These are phyloP conservation scores for Nycteola revayana DNA, from an alignment of 2,888 invertebrate genomes.

Conservation along the genomic window DNA sequence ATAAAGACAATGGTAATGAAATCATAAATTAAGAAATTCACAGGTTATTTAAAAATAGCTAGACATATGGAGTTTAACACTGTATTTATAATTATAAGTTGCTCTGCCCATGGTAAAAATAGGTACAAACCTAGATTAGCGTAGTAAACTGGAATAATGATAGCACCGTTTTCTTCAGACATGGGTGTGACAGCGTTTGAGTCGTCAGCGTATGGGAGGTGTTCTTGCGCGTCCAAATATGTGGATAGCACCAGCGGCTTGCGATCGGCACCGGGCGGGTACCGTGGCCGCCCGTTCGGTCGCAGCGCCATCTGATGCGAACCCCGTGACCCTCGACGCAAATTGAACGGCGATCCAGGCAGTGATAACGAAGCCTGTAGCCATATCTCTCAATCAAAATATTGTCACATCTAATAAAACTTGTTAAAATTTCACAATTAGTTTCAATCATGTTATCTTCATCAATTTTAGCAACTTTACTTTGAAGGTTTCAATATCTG, in stretches of 20 bases:
- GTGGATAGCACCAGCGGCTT: slow-evolving; percentile 97
- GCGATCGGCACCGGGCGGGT: slow-evolving; percentile 92
- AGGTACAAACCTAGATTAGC: slow-evolving; percentile 87
- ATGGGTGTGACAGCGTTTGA: slow-evolving; percentile 98
- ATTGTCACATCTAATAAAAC: slow-evolving; percentile 16
- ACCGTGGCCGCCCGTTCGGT: slow-evolving; percentile 89
- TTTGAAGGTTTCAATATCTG: no score
- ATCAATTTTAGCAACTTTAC: no score
- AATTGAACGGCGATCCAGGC: slow-evolving; percentile 97
- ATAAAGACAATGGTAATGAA: no score
- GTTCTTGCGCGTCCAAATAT: slow-evolving; percentile 96
- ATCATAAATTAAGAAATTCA: no score
- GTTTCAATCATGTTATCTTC: no score
- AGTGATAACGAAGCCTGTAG: slow-evolving; percentile 96
- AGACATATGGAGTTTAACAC: no score
- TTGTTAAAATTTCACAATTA: slow-evolving; percentile 13
- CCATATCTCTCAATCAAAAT: slow-evolving; percentile 39
- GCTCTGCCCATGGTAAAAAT: no score
- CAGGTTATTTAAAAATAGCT: no score
- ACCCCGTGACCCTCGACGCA: slow-evolving; percentile 93
- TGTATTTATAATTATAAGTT: no score
- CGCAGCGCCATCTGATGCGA: slow-evolving; percentile 96
- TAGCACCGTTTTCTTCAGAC: slow-evolving; percentile 98
- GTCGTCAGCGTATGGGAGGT: slow-evolving; percentile 98
- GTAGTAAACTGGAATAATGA: slow-evolving; percentile 95